Conservation (phyloP, 2,888 invertebrate species). For the Trachelus tabidus region DNA sequence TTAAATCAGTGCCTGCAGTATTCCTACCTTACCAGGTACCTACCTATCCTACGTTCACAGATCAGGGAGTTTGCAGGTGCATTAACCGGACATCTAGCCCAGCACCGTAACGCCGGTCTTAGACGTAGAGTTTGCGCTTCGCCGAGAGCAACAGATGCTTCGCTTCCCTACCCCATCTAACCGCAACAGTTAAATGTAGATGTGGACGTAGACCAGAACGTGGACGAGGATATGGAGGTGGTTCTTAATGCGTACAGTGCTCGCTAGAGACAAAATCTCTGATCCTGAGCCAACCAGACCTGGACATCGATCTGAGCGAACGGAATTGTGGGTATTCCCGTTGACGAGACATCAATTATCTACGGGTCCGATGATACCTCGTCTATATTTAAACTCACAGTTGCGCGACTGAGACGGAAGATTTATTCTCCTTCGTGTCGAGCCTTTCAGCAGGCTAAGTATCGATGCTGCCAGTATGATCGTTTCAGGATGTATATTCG, state of each 20-base stretch:
- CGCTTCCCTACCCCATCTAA: background rate
- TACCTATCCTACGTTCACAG: constrained; percentile 45
- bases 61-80: constrained; percentile 58
- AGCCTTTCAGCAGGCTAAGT: background rate
- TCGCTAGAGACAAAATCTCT: background rate
- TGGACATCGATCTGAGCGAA: background rate
- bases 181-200: background rate
- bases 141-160: background rate
- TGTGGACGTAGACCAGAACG: background rate
- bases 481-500: background rate
- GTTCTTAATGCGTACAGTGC: background rate
- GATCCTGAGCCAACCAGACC: background rate
- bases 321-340: background rate
- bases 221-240: background rate
- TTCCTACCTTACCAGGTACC: background rate
- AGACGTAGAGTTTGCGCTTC: constrained; percentile 15
- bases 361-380: background rate
- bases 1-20: background rate
- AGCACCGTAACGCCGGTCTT: constrained; percentile 52
- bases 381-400: background rate
- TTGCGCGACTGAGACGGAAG: background rate
- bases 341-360: background rate
- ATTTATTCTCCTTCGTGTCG: background rate
- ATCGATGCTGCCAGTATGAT: background rate
- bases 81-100: constrained; percentile 59